A percentile compares a stretch with the other conserved stretches of the same genome.
phyloP scores from a whole-genome alignment of 2,113 vertebrate genomes.

The Eira barbara region DNA sequence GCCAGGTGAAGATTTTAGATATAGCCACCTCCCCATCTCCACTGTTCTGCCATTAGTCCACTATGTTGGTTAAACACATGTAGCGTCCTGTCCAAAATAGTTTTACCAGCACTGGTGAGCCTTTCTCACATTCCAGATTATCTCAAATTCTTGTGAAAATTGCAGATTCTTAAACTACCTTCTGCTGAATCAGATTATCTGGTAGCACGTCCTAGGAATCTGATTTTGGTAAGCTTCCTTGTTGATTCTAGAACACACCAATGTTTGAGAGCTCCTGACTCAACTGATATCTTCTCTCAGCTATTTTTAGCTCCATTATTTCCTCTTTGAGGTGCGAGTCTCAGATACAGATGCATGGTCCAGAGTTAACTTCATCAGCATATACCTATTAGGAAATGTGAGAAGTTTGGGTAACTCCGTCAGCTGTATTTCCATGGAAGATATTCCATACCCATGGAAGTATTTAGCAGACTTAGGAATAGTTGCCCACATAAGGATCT shows the following conservation, averaged over 20 bases:
- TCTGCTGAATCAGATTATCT: not conserved
- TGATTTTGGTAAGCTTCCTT: not conserved
- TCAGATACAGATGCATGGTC: rapidly evolving
- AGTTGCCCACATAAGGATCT: not conserved
- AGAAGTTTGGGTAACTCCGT: not conserved
- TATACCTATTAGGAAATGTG: not conserved
- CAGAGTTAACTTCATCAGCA: not conserved
- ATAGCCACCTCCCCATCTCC: not conserved
- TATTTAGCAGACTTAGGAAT: not conserved
- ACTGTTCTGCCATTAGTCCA: not conserved
- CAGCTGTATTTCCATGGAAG: not conserved
- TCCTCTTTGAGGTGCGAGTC: not conserved
- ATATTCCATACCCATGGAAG: not conserved
- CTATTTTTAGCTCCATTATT: not conserved
- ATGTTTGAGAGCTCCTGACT: not conserved
- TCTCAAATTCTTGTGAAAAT: not conserved
- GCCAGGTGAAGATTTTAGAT: not conserved
- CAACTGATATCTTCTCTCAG: not conserved
- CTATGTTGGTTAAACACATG: too few relatives aligned
- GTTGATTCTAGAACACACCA: not conserved
- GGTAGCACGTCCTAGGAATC: not conserved
- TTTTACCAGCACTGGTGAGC: not conserved
- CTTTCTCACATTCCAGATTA: not conserved
- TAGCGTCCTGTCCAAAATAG: not conserved
- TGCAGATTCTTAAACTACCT: not conserved